Evolutionary conservation across 2,888 invertebrate genomes (phyloP).

Genomic region (Camptogramma bilineatum): DNA sequence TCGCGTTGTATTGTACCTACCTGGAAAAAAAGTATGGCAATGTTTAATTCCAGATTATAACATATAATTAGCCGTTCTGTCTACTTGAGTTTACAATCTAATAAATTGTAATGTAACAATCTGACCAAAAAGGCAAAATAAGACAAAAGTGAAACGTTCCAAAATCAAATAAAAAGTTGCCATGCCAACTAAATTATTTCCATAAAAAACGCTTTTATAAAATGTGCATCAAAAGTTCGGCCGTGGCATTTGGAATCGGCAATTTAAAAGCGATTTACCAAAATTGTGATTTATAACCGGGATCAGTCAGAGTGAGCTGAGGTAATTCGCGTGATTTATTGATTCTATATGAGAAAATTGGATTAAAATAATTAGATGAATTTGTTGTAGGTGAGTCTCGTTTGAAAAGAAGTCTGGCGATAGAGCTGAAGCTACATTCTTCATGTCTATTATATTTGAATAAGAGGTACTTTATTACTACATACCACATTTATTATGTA

Average conservation of each 20-base stretch:
- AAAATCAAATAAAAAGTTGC: conserved; percentile 30
- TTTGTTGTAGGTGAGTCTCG: conserved; percentile 10
- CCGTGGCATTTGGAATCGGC: conserved; percentile 35
- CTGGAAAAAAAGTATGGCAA: too few relatives aligned
- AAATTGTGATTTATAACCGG: conserved; percentile 38
- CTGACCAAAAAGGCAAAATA: neutral
- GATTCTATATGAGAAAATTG: conserved; percentile 32
- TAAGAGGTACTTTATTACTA: too few relatives aligned
- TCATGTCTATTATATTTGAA: too few relatives aligned
- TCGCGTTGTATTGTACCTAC: too few relatives aligned
- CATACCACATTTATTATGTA: too few relatives aligned
- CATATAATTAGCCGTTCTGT: too few relatives aligned
- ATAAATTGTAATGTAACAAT: conserved; percentile 2
- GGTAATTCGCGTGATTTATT: conserved; percentile 34
- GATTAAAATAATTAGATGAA: conserved; percentile 33
- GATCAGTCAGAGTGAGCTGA: conserved; percentile 27
- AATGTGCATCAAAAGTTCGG: conserved; percentile 34
- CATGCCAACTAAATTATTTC: conserved; percentile 20
- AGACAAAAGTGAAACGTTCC: conserved; percentile 7
- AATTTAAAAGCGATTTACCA: conserved; percentile 39
- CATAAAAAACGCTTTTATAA: conserved; percentile 28
- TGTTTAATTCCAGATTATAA: too few relatives aligned
- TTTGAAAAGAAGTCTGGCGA: neutral
- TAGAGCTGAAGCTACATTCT: neutral
- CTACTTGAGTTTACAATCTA: neutral